These are phyloP conservation scores for Coronaproctus castanopsis DNA, from an alignment of 2,888 invertebrate genomes.

Conservation along the genomic window DNA sequence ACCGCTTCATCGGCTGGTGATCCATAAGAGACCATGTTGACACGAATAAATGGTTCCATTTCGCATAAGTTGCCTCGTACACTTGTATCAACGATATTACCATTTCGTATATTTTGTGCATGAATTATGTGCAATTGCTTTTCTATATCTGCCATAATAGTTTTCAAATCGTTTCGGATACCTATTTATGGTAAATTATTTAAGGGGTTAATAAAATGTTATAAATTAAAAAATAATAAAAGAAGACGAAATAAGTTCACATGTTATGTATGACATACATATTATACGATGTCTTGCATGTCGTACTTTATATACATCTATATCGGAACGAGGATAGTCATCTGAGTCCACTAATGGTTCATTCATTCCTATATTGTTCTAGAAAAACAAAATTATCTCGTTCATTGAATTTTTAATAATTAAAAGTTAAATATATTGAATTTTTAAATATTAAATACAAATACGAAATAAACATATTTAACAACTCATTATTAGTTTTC, in stretches of 20 bases:
- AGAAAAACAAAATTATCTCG: constrained; percentile 1
- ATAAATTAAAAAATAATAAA: not conserved
- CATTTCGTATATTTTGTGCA: not conserved
- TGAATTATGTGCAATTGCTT: constrained; percentile 20
- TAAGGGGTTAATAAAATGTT: too few relatives aligned
- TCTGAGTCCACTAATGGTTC: constrained; percentile 65
- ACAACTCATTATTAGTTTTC: too few relatives aligned
- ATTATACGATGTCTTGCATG: constrained; percentile 72
- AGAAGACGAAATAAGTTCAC: not conserved
- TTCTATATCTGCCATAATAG: constrained; percentile 66
- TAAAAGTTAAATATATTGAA: too few relatives aligned
- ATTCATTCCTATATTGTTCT: constrained; percentile 66
- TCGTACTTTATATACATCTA: constrained; percentile 80
- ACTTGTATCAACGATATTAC: too few relatives aligned
- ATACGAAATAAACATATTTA: too few relatives aligned
- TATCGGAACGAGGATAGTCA: constrained; percentile 68
- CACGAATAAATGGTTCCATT: constrained; percentile 2
- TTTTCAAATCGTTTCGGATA: constrained; percentile 73
- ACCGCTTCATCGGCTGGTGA: constrained; percentile 13
- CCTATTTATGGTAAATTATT: constrained; percentile 33
- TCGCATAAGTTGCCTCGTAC: not conserved
- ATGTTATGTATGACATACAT: constrained; percentile 36
- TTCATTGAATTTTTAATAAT: too few relatives aligned
- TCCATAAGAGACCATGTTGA: not conserved
- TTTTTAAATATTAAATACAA: too few relatives aligned